These are phyloP conservation scores for Zhuqinia jingwanae DNA, from an alignment of 2,888 invertebrate species.

Conservation along the genomic window DNA sequence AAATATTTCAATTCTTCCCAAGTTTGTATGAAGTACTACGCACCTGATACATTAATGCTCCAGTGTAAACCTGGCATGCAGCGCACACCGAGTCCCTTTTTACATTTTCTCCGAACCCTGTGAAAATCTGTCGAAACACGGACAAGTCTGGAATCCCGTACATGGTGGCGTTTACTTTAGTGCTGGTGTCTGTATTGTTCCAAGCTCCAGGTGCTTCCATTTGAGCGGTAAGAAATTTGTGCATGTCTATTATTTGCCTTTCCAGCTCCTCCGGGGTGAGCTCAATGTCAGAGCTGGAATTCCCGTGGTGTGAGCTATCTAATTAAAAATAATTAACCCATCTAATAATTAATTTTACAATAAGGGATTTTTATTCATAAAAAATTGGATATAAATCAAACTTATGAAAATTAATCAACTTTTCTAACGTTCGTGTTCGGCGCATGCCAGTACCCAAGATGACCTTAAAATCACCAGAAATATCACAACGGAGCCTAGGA, in stretches of 20 bases:
- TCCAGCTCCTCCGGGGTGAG: conserved; percentile 53
- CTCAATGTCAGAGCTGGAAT: conserved; percentile 19
- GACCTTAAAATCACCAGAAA: background rate
- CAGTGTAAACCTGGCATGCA: conserved; percentile 73
- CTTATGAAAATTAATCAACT: background rate
- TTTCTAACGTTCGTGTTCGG: conserved; percentile 39
- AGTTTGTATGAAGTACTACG: too few species aligned
- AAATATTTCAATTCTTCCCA: background rate
- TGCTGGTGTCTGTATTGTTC: conserved; percentile 48
- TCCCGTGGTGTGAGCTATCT: background rate
- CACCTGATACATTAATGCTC: conserved; percentile 72
- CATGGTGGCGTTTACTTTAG: conserved; percentile 42
- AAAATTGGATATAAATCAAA: too few species aligned
- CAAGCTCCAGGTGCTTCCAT: conserved; percentile 54
- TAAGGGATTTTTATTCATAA: too few species aligned
- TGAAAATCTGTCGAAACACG: conserved; percentile 70
- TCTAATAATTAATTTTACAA: too few species aligned
- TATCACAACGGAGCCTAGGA: background rate
- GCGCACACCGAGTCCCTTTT: conserved; percentile 68
- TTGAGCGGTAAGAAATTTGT: conserved; percentile 60
- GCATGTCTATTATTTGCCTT: conserved; percentile 61
- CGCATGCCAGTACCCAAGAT: background rate
- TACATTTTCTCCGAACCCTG: conserved; percentile 62
- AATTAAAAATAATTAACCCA: too few species aligned
- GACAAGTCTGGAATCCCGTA: conserved; percentile 70